phyloP scores from a whole-genome alignment of 2,888 invertebrate species.

The Habroteleia sp. region DNA sequence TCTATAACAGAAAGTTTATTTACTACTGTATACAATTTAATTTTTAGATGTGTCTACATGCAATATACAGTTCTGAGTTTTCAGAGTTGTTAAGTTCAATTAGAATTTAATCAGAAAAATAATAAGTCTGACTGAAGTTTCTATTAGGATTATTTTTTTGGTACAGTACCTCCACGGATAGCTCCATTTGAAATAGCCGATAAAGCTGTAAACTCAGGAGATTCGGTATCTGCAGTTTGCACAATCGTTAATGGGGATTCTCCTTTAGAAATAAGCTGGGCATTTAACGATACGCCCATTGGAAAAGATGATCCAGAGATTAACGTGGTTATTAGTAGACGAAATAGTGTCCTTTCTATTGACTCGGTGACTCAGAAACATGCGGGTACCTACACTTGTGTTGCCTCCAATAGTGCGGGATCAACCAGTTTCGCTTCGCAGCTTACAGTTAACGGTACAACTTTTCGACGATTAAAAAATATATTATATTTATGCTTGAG shows the following conservation, averaged over 20 bases:
- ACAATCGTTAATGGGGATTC: conserved; percentile 90
- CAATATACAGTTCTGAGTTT: too few species aligned
- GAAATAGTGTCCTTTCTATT: conserved; percentile 81
- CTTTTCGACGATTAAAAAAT: too few species aligned
- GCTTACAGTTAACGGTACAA: conserved; percentile 82
- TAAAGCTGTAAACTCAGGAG: conserved; percentile 88
- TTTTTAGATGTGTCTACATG: too few species aligned
- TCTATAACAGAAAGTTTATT: too few species aligned
- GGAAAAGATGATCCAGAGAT: conserved; percentile 32
- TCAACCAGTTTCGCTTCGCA: conserved; percentile 79
- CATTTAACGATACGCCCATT: conserved; percentile 85
- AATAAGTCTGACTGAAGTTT: too few species aligned
- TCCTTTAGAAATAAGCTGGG: conserved; percentile 89
- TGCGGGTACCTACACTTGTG: conserved; percentile 82
- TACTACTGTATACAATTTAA: too few species aligned
- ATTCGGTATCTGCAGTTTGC: conserved; percentile 82
- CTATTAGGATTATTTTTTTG: too few species aligned
- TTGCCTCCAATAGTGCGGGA: conserved; percentile 82
- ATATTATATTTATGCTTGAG: too few species aligned
- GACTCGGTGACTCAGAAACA: conserved; percentile 81
- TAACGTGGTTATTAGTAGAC: background rate
- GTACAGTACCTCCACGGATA: conserved; percentile 85
- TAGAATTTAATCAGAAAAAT: too few species aligned
- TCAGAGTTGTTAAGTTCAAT: too few species aligned
- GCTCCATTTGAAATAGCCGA: conserved; percentile 86